Percentiles rank a stretch among this genome's conserved stretches.
phyloP scores from a whole-genome alignment of 1,140 invertebrate genomes.

The Whitmania pigra region DNA sequence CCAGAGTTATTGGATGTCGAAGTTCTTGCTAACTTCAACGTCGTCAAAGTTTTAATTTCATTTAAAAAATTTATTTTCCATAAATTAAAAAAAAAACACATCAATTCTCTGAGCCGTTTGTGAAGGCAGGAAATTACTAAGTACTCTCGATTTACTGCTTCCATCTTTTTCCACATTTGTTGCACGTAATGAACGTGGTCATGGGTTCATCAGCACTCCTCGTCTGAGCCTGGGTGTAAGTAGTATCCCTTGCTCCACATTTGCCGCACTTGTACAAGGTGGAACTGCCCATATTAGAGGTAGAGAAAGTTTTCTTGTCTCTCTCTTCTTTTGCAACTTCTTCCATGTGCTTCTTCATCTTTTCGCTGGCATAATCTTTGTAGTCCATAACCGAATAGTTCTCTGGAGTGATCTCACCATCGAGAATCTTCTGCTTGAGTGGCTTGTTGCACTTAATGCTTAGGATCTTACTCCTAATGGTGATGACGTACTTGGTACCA shows the following conservation, averaged over 20 bases:
- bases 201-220: constrained; percentile 98
- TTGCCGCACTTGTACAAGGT: constrained; percentile 82
- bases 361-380: constrained; percentile 98
- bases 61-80: no score
- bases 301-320: constrained; percentile 86
- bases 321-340: constrained; percentile 95
- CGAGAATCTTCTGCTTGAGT: constrained; percentile 76
- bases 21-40: no score
- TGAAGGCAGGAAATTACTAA: no score
- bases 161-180: constrained; percentile 95
- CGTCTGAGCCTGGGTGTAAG: constrained; percentile 88
- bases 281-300: constrained; percentile 76
- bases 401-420: constrained; percentile 69
- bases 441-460: constrained; percentile 92
- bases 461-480: constrained; percentile 80
- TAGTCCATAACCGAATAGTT: constrained; percentile 86
- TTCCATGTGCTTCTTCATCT: constrained; percentile 84
- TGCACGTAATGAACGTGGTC: constrained; percentile 97
- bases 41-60: no score
- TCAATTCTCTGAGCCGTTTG: no score
- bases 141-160: constrained; percentile 46
- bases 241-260: constrained; percentile 65
- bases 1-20: no score
- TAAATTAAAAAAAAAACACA: no score
- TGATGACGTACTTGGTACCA: constrained; percentile 83